Conservation (phyloP, 1,140 invertebrate genomes). For the Brachionus rubens region DNA sequence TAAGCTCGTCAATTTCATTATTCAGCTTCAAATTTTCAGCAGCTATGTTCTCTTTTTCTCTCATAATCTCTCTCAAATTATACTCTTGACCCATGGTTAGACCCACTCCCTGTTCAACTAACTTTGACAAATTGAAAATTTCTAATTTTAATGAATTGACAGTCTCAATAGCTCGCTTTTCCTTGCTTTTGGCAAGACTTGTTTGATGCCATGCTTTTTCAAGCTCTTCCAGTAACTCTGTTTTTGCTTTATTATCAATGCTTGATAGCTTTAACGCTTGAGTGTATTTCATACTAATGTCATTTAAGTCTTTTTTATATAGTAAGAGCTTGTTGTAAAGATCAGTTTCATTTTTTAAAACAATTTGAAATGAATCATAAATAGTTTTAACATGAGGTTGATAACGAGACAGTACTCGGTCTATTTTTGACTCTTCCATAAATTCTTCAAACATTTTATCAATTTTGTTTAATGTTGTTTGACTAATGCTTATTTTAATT, state of each 20-base stretch:
- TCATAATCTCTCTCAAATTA: slow-evolving; percentile 59
- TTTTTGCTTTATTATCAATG: slow-evolving; percentile 11
- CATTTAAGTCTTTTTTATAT: background rate
- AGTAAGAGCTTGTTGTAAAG: slow-evolving; percentile 8
- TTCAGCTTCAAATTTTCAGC: slow-evolving; percentile 56
- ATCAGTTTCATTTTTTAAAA: slow-evolving; percentile 8
- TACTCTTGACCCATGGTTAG: slow-evolving; percentile 50
- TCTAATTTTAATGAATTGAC: slow-evolving; percentile 60
- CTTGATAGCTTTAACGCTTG: slow-evolving; percentile 17
- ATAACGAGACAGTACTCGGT: background rate
- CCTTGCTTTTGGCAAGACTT: slow-evolving; percentile 61
- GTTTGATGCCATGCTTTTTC: slow-evolving; percentile 63
- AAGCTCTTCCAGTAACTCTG: slow-evolving; percentile 56
- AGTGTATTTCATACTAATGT: background rate
- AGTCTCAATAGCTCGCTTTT: slow-evolving; percentile 59
- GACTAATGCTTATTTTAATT: slow-evolving; percentile 7
- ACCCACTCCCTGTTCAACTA: slow-evolving; percentile 60
- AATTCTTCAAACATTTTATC: background rate
- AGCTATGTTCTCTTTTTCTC: slow-evolving; percentile 57
- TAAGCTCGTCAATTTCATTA: slow-evolving; percentile 54
- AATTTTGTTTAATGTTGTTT: background rate
- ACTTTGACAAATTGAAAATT: slow-evolving; percentile 60
- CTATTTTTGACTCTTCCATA: slow-evolving; percentile 23
- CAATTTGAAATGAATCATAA: slow-evolving; percentile 24
- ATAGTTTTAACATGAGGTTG: background rate